Evolutionary conservation across 2,888 invertebrate species (phyloP), one percentile per base, ranked within the genome.

Genomic region (Cancer borealis): DNA sequence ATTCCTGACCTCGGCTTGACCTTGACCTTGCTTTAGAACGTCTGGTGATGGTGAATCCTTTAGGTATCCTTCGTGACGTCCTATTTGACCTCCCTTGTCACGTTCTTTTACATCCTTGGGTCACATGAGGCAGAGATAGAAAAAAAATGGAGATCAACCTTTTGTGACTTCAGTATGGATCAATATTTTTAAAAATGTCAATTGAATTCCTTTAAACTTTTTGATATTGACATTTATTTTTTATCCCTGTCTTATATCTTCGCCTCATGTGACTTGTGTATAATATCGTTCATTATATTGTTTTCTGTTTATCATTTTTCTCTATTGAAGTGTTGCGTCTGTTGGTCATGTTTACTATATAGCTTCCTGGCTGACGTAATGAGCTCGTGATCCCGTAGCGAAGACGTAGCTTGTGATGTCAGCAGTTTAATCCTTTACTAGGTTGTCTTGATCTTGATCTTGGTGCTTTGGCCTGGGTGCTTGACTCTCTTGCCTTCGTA

Each of bases 401-500:
- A 30, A 30, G 79, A 79, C 79, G 79, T 79, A 79, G 26, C 79
- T 30, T 79, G 79, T 79, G 30, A 30, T 30, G 79, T 79, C 79
- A 79, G 1, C 30, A 79, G 79, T 30, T 79, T 79, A 21, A 30
- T 79, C 30, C 79, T 79, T 79, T 26, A 79, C 21, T 30, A 30
- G 79, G 26, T 79, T 79, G 79, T 30, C 79, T 79, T 30, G 39
- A 39, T 39, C 39, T 30, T 79, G 79, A 30, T 79, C 79, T 79
- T 79, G 79, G 79, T 79, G 30, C 30, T 79, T 30, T 79, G 30
- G 79, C 79, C 79, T 30, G 79, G 79, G 79, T 79, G 79, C 79
- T 79, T 79, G 79, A 79, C 30, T 79, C 30, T 79, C 79, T 79
- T 79, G 73, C 14, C 79, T 30, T 79, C 30, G 30, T 79, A 6